A percentile compares a stretch with the other conserved stretches of the same genome.
Evolutionary conservation across 1,140 invertebrate genomes (phyloP).

Genomic region (Pissodes strobi): DNA sequence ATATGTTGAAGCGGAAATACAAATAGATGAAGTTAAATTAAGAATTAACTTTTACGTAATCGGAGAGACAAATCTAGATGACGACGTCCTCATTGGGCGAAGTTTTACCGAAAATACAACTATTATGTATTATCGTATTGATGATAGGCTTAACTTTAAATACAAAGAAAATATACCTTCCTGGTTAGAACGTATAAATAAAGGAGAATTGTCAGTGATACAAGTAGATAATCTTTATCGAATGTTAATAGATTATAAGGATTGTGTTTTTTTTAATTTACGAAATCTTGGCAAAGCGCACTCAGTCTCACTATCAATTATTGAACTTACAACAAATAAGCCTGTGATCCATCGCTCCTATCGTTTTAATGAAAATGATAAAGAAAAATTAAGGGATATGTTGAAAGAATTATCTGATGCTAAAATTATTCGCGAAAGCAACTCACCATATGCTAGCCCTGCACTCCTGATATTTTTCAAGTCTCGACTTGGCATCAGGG

Average conservation of each 20-base stretch:
- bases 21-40: background rate
- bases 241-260: background rate
- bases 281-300: background rate
- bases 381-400: background rate
- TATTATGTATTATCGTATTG: background rate
- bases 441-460: background rate
- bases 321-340: background rate
- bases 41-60: background rate
- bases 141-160: background rate
- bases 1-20: background rate
- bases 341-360: background rate
- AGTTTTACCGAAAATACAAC: background rate
- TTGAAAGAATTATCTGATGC: background rate
- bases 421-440: background rate
- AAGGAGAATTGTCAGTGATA: background rate
- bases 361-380: background rate
- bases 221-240: background rate
- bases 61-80: background rate
- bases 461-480: background rate
- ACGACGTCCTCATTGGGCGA: background rate
- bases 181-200: background rate
- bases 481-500: background rate
- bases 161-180: background rate
- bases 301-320: no score
- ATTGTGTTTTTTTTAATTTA: background rate